Base-by-base conservation (phyloP, 2,113 vertebrate species). In the Oreochromis aureus region DNA sequence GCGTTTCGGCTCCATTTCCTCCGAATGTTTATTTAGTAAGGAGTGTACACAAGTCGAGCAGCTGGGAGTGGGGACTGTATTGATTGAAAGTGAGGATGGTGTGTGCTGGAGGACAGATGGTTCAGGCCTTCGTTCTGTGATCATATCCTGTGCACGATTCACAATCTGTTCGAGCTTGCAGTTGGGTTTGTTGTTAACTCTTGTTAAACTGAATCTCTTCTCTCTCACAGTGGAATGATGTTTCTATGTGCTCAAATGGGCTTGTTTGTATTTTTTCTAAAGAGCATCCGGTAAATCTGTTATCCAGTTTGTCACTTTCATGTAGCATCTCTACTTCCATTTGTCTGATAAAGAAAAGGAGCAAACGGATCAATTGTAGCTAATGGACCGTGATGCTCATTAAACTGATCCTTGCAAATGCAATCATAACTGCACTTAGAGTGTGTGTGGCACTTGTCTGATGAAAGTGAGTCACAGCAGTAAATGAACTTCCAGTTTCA, bases 41-140 rank as follows among this genome's bases (percentile, higher is more conserved):
- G 82, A 85, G 89, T 53, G 89, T 89, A 91, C 89, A 94, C 71
- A 58, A 83, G 81, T 81, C 3, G 59, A 90, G 88, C 92, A 95
- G 87, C 90, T 90, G 82, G 80, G 63, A 86, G 69, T 32, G 44
- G 3, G 86, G 76, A 82, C 59, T 80, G 88, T 89, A 95, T 94
- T 89, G 92, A 96, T 93, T 18, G 6, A 86, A 58, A 79, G 84
- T 48, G 81, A 80, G 90, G 71, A 22, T 71, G 58, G 79, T 71
- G 84, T 86, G 84, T 82, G 66, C 84, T 84, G 87, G 66, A 91
- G 87, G 84, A 86, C 85, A 85, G 86, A 87, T 91, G 91, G 89
- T 90, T 73, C 39, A 58, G 83, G 44, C 71, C 71, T 90, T 10
- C 22, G 11, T 61, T 92, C 86, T 86, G 88, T 92, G 90, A 91